Conservation (phyloP, 2,888 invertebrate genomes). For the Cryptocephalus primarius region DNA sequence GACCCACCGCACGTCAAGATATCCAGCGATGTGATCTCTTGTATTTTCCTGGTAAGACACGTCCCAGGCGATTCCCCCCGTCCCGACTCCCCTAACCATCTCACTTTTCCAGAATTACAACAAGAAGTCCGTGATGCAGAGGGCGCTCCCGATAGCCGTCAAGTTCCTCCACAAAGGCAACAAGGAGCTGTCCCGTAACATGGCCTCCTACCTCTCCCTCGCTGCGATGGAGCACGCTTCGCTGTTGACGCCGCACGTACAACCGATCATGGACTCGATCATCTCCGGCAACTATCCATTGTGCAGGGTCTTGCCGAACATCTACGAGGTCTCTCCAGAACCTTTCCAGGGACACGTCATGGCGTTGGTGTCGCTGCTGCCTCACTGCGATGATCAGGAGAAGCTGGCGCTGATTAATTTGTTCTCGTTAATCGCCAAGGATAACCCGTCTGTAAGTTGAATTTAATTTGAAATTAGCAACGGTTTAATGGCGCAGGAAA, state of each 20-base stretch:
- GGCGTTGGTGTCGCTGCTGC: constrained; percentile 67
- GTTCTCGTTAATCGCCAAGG: constrained; percentile 70
- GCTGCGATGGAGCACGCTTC: constrained; percentile 87
- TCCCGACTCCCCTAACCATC: too few relatives aligned
- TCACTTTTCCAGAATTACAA: constrained; percentile 49
- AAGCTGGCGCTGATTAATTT: constrained; percentile 74
- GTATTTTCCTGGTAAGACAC: constrained; percentile 82
- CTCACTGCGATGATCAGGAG: constrained; percentile 77
- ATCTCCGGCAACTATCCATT: constrained; percentile 84
- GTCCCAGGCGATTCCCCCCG: too few relatives aligned
- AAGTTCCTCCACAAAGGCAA: constrained; percentile 87
- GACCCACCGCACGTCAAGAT: constrained; percentile 96
- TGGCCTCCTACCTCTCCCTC: constrained; percentile 84
- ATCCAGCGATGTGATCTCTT: constrained; percentile 88
- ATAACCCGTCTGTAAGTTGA: constrained; percentile 57
- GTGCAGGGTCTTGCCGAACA: constrained; percentile 78
- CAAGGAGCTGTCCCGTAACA: constrained; percentile 76
- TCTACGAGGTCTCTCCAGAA: constrained; percentile 80
- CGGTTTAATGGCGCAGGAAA: not conserved
- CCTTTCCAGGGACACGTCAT: constrained; percentile 77
- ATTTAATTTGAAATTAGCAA: not conserved
- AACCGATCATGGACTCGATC: constrained; percentile 83
- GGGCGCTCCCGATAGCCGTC: constrained; percentile 81
- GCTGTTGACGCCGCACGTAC: constrained; percentile 75
- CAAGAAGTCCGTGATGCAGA: constrained; percentile 64